These are phyloP conservation scores for Dryobotodes eremita DNA, from an alignment of 2,888 invertebrate genomes.

Conservation along the genomic window DNA sequence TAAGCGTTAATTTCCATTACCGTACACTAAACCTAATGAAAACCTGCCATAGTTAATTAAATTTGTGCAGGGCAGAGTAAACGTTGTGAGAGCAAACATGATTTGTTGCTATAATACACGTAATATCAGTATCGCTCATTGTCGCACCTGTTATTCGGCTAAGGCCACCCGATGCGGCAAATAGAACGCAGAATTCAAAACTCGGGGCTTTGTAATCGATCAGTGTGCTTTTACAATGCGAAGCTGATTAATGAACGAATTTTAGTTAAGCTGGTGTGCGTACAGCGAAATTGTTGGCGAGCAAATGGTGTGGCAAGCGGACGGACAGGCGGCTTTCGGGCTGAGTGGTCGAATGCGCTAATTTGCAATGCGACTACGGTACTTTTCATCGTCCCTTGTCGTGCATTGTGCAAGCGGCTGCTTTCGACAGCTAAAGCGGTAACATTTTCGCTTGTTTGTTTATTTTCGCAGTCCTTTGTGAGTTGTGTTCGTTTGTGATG, in stretches of 20 bases:
- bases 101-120: conserved; percentile 31
- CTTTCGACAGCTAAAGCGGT: conserved; percentile 77
- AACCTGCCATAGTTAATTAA: conserved; percentile 54
- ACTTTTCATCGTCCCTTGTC: conserved; percentile 77
- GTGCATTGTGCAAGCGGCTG: conserved; percentile 74
- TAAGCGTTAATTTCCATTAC: conserved; percentile 41
- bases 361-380: conserved; percentile 82
- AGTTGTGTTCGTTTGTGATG: conserved; percentile 64
- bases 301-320: conserved; percentile 81
- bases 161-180: conserved; percentile 27
- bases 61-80: conserved; percentile 23
- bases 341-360: conserved; percentile 82
- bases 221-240: conserved; percentile 62
- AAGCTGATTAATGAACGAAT: conserved; percentile 67
- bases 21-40: conserved; percentile 45
- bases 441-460: conserved; percentile 73
- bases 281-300: conserved; percentile 70
- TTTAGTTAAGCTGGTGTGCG: conserved; percentile 65
- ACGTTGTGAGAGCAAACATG: conserved; percentile 30
- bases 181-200: conserved; percentile 58
- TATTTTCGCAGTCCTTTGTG: conserved; percentile 70
- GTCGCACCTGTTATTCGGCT: conserved; percentile 9
- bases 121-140: conserved; percentile 24
- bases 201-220: conserved; percentile 49
- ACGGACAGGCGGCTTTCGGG: conserved; percentile 78